phyloP scores from a whole-genome alignment of 1,140 invertebrate species.

The Drosophila murphyi region DNA sequence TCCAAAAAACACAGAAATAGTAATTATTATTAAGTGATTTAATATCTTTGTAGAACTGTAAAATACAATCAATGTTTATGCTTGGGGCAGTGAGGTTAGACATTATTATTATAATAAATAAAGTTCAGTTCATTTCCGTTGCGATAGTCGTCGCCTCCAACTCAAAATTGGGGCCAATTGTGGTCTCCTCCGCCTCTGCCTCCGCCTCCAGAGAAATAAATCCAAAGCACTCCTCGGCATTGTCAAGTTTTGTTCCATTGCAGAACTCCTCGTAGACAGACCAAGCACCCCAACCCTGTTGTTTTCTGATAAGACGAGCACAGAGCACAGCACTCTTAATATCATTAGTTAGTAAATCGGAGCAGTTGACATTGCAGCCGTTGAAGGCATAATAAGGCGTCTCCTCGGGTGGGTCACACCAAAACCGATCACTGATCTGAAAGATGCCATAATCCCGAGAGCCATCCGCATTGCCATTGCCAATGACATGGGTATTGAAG shows the following conservation, averaged over 20 bases:
- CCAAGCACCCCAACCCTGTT: constrained; percentile 90
- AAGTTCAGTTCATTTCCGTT: constrained; percentile 28
- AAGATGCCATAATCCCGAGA: constrained; percentile 81
- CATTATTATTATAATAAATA: background rate
- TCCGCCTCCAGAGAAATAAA: background rate
- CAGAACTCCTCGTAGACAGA: constrained; percentile 86
- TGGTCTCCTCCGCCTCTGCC: background rate
- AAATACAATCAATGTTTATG: background rate
- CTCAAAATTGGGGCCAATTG: background rate
- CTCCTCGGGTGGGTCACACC: constrained; percentile 70
- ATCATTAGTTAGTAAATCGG: constrained; percentile 64
- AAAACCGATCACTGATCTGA: constrained; percentile 82
- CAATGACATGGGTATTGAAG: constrained; percentile 72
- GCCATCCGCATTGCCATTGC: constrained; percentile 67
- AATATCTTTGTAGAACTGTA: background rate
- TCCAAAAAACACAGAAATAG: background rate
- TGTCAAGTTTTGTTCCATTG: constrained; percentile 57
- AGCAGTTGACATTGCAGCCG: constrained; percentile 77
- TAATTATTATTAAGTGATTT: background rate
- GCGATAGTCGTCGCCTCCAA: constrained; percentile 15
- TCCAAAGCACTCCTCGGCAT: constrained; percentile 66
- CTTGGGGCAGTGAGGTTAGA: constrained; percentile 20
- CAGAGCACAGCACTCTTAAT: constrained; percentile 74
- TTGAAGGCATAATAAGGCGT: constrained; percentile 67
- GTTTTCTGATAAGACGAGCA: constrained; percentile 62